Percentiles rank a stretch among this genome's conserved stretches.
phyloP scores from a whole-genome alignment of 2,888 invertebrate genomes.

The Sphaerophoria taeniata region DNA sequence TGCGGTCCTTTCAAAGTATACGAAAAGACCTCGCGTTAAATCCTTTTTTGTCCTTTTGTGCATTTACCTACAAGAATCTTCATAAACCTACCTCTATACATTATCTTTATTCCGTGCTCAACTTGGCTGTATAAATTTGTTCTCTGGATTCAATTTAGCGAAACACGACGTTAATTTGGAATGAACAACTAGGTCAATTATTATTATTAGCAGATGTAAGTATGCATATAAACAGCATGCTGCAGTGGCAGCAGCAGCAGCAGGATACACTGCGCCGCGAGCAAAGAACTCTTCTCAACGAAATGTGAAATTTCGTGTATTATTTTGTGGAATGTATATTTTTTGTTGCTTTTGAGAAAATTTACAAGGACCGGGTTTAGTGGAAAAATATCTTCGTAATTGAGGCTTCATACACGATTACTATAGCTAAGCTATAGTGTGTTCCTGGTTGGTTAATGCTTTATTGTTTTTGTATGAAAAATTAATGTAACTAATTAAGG shows the following conservation, averaged over 20 bases:
- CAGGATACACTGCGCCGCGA: constrained; percentile 20
- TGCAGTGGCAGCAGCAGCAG: neutral
- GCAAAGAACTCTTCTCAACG: constrained; percentile 11
- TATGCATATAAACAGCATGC: constrained; percentile 21
- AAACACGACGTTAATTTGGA: constrained; percentile 50
- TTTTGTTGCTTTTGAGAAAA: neutral
- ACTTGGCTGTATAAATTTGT: constrained; percentile 11
- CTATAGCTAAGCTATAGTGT: neutral
- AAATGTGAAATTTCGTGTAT: constrained; percentile 18
- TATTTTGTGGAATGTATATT: no score
- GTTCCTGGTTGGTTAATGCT: constrained; percentile 18
- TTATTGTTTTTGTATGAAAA: constrained; percentile 32
- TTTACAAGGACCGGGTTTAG: neutral
- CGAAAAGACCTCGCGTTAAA: constrained; percentile 10
- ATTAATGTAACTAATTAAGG: constrained; percentile 44
- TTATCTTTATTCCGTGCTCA: neutral
- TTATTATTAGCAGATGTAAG: constrained; percentile 48
- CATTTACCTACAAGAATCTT: neutral
- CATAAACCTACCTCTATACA: neutral
- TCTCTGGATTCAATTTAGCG: constrained; percentile 53
- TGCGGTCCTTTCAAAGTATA: neutral
- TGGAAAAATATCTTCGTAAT: neutral
- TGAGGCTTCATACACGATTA: neutral
- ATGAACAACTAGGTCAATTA: constrained; percentile 62
- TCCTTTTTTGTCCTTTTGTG: neutral